Conservation (phyloP, 2,797 vertebrate species). For the Schizopygopsis pylzovi region DNA sequence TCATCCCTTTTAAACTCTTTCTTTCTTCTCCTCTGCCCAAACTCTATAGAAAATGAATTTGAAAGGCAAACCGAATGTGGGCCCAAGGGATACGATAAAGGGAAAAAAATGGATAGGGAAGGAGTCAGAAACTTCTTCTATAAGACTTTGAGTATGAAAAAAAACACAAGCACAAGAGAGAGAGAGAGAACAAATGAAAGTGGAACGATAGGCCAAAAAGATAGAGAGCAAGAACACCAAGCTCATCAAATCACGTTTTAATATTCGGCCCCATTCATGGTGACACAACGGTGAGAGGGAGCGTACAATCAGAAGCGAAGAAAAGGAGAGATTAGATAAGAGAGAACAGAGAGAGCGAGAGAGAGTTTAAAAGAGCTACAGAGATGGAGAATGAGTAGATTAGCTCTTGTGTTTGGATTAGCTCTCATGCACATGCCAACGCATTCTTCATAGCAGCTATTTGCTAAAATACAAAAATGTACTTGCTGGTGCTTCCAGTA, state of each 20-base stretch:
- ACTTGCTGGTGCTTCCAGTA: neutral
- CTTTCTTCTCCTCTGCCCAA: slow-evolving; percentile 41
- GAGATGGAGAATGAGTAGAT: slow-evolving; percentile 71
- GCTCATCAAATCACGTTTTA: slow-evolving; percentile 77
- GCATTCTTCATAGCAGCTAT: neutral
- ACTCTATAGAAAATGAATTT: slow-evolving; percentile 43
- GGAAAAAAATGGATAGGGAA: neutral
- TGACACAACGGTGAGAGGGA: slow-evolving; percentile 62
- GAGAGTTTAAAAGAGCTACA: slow-evolving; percentile 67
- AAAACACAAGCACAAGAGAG: neutral
- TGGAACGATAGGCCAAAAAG: slow-evolving; percentile 45
- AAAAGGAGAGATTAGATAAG: slow-evolving; percentile 75
- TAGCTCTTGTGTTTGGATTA: slow-evolving; percentile 62
- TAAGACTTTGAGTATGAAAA: neutral
- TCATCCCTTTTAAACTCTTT: slow-evolving; percentile 39
- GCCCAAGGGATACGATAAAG: slow-evolving; percentile 21
- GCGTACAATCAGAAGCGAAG: slow-evolving; percentile 68
- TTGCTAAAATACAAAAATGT: neutral
- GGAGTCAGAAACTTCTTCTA: slow-evolving; percentile 8
- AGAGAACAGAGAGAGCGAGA: slow-evolving; percentile 58
- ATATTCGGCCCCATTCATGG: slow-evolving; percentile 69
- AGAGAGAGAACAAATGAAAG: slow-evolving; percentile 14
- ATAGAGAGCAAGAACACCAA: slow-evolving; percentile 67
- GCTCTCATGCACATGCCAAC: slow-evolving; percentile 30
- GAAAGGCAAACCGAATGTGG: slow-evolving; percentile 23